These are phyloP conservation scores for Macrosiphum euphorbiae DNA, from an alignment of 2,888 invertebrate genomes.

Conservation along the genomic window DNA sequence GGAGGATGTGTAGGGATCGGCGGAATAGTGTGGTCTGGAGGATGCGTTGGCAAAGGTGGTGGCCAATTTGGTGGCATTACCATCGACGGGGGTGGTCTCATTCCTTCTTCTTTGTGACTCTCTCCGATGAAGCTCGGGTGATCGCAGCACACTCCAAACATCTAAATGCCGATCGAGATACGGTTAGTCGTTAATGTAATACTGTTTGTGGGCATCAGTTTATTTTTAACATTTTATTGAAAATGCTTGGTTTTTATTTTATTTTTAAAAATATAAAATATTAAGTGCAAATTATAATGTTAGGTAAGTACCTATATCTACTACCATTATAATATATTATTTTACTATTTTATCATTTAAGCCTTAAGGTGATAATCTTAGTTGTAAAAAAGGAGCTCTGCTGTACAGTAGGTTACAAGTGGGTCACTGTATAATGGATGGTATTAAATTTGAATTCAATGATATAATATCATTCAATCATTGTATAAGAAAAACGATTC, in stretches of 20 bases:
- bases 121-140: constrained; percentile 12
- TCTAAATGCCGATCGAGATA: constrained; percentile 66
- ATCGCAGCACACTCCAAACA: constrained; percentile 80
- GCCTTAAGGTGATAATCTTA: neutral
- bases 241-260: neutral
- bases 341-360: neutral
- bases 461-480: too few species aligned
- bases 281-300: neutral
- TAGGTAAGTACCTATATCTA: neutral
- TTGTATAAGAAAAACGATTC: too few species aligned
- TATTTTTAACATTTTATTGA: neutral
- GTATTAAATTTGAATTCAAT: too few species aligned
- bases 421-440: too few species aligned
- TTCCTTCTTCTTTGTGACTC: constrained; percentile 70
- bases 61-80: constrained; percentile 67
- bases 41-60: constrained; percentile 71
- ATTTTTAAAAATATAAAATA: neutral
- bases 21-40: constrained; percentile 69
- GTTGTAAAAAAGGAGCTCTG: too few species aligned
- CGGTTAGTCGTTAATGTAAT: neutral
- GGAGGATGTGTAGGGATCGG: constrained; percentile 66
- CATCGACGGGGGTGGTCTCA: constrained; percentile 67
- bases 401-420: too few species aligned
- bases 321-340: neutral
- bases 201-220: neutral